phyloP scores from a whole-genome alignment of 2,113 vertebrate genomes.

The Muscicapa adusta region DNA sequence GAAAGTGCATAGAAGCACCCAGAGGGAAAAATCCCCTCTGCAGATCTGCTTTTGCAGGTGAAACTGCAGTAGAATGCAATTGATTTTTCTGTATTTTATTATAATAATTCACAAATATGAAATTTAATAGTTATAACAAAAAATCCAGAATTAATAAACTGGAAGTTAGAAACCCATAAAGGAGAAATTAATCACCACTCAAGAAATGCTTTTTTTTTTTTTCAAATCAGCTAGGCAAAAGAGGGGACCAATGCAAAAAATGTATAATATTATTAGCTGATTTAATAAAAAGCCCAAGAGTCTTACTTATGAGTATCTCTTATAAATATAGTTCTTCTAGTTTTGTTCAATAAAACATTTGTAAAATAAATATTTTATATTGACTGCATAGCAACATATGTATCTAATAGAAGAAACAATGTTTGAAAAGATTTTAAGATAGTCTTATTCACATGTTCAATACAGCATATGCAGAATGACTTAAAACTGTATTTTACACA shows the following conservation, averaged over 20 bases:
- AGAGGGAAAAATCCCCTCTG: not conserved
- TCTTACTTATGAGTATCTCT: not conserved
- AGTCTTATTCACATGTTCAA: not conserved
- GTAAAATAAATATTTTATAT: not conserved
- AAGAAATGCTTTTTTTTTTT: not conserved
- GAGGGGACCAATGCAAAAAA: not conserved
- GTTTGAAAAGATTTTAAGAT: not conserved
- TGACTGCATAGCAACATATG: not conserved
- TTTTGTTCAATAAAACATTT: not conserved
- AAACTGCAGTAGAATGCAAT: not conserved
- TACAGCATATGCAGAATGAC: not conserved
- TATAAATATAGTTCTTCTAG: not conserved
- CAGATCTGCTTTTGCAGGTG: not conserved
- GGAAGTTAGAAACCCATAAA: not conserved
- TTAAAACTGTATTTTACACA: not conserved
- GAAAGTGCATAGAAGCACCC: not conserved
- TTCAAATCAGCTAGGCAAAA: not conserved
- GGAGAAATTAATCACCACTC: not conserved
- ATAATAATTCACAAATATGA: not conserved
- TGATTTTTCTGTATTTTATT: not conserved
- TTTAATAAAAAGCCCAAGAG: not conserved
- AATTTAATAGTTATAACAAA: slow-evolving; percentile 7
- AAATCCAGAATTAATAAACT: slow-evolving; percentile 25
- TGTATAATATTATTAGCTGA: not conserved
- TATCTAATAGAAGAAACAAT: not conserved